Evolutionary conservation across 37 sponge, comb jelly and placozoan genomes (phyloP), one percentile per base, ranked within the genome.

Genomic region (Axinella damicornis): DNA sequence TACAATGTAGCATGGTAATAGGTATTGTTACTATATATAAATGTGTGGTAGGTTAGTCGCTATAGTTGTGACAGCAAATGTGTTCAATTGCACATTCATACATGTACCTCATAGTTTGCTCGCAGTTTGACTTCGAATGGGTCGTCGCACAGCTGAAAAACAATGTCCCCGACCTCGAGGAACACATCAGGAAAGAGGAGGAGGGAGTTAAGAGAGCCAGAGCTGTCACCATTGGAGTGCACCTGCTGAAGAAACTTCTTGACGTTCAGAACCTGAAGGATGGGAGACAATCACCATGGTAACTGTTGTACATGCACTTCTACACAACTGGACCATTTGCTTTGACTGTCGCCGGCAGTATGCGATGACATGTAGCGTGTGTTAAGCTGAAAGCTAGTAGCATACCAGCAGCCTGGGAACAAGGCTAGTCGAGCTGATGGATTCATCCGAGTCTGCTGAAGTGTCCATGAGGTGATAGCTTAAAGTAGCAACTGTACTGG

Each of bases 41-140:
- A n/a, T n/a, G n/a, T n/a, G n/a, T n/a, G n/a, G n/a, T n/a, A n/a
- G n/a, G n/a, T n/a, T n/a, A 33, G 1, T 35, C n/a, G 15, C 78
- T 59, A 46, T 12, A 46, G 9, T 9, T 4, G 24, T 21, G 12
- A 27, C 79, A 24, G 18, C 36, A n/a, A 80, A 15, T 46, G 62
- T 6, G n/a, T 38, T 71, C 38, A 35, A 5, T 6, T 22, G 20
- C 16, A 63, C 14, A 13, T 31, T 15, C 62, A 4, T 17, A 5
- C 38, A 18, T 83, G 65, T 19, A 97, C 94, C 80, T 83, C 92
- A 37, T 95, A 90, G 61, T 94, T 95, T 41, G 86, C 78, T 80
- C 88, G 83, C 71, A 97, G 83, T 73, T 93, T 95, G n/a, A 90
- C 87, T 57, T 97, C 98, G 68, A 95, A 95, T 19, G 78, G 77